Evolutionary conservation across 2,888 invertebrate genomes (phyloP).

Genomic region (Meiosimyza decipiens): DNA sequence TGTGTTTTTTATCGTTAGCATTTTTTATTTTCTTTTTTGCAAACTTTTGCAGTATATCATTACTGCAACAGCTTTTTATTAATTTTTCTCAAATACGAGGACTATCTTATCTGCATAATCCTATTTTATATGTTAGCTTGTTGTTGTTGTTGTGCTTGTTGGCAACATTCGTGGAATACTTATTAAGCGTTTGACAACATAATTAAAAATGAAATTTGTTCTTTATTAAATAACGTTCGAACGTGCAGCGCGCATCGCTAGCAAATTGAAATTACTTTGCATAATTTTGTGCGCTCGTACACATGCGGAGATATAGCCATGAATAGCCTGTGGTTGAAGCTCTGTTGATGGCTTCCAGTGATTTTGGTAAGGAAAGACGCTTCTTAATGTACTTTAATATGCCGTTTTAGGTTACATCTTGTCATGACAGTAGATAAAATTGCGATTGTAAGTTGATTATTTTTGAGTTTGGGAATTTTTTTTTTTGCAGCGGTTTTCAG

Average conservation of each 20-base stretch:
- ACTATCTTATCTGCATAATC: constrained; percentile 22
- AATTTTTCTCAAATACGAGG: background rate
- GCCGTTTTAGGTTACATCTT: too few species aligned
- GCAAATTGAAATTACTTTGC: constrained; percentile 31
- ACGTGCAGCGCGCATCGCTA: constrained; percentile 13
- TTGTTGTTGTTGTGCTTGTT: background rate
- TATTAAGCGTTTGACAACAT: constrained; percentile 53
- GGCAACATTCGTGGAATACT: constrained; percentile 30
- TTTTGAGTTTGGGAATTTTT: background rate
- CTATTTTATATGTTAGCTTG: background rate
- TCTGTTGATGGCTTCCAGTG: too few species aligned
- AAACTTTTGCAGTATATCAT: background rate
- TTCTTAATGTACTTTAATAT: too few species aligned
- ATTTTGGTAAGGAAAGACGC: too few species aligned
- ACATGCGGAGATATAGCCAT: too few species aligned
- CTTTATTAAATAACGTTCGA: constrained; percentile 49
- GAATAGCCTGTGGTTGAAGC: too few species aligned
- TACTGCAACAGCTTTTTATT: background rate
- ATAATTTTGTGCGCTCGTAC: background rate
- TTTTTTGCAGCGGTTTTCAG: background rate
- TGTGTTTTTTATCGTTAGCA: background rate
- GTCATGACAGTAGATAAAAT: too few species aligned
- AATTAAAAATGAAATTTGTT: constrained; percentile 65
- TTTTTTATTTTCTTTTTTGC: constrained; percentile 3
- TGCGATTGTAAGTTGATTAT: background rate